These are phyloP conservation scores for Drosophila antonietae DNA, from an alignment of 2,888 invertebrate genomes.

Conservation along the genomic window DNA sequence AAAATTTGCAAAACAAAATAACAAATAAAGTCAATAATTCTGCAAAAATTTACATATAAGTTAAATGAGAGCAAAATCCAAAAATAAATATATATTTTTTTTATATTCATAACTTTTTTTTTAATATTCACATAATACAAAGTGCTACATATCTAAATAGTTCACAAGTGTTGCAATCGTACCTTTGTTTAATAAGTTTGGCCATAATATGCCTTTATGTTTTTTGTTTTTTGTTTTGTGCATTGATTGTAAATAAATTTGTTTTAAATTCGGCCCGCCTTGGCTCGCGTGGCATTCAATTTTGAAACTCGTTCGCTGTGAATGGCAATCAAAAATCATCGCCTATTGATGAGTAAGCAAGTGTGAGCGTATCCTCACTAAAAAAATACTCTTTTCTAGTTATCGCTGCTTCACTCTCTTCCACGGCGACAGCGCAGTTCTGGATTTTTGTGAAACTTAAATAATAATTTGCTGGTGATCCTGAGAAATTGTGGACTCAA, in stretches of 20 bases:
- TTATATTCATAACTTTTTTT: too few species aligned
- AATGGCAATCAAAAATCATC: slow-evolving; percentile 38
- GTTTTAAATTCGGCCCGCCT: slow-evolving; percentile 21
- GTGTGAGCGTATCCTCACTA: slow-evolving; percentile 37
- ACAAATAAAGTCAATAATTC: not conserved
- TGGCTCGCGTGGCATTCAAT: slow-evolving; percentile 24
- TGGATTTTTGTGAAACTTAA: slow-evolving; percentile 24
- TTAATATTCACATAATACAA: too few species aligned
- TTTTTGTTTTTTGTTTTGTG: not conserved
- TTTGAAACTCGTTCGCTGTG: slow-evolving; percentile 42
- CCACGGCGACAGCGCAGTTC: slow-evolving; percentile 41
- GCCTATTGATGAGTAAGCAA: slow-evolving; percentile 13
- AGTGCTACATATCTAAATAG: too few species aligned
- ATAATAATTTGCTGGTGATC: slow-evolving; percentile 9
- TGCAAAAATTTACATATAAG: not conserved
- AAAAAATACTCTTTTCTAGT: slow-evolving; percentile 47
- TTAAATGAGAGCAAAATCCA: too few species aligned
- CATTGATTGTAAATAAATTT: not conserved
- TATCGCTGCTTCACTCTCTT: slow-evolving; percentile 32
- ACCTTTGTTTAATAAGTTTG: too few species aligned
- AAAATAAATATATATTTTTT: too few species aligned
- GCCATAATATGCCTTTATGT: too few species aligned
- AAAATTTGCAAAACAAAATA: not conserved
- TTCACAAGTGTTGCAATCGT: too few species aligned
- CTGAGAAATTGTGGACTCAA: slow-evolving; percentile 18